phyloP scores from a whole-genome alignment of 2,888 invertebrate species.

The Lumbricus terrestris region DNA sequence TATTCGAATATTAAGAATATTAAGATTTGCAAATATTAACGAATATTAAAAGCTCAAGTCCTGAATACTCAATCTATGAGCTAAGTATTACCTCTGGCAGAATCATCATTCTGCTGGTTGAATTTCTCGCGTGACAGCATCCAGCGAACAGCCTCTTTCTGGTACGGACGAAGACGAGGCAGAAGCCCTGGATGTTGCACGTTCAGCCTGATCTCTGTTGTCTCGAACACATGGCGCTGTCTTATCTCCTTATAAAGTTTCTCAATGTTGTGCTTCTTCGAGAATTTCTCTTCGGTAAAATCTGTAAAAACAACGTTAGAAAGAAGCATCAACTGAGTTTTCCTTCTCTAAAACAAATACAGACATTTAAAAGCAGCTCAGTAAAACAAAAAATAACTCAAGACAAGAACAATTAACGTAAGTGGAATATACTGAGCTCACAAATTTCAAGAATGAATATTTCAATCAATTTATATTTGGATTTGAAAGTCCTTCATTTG shows the following conservation, averaged over 20 bases:
- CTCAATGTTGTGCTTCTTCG: conserved; percentile 41
- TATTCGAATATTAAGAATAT: too few relatives aligned
- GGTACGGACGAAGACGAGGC: conserved; percentile 69
- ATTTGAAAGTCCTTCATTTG: too few relatives aligned
- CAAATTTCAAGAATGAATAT: too few relatives aligned
- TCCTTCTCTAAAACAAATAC: not conserved
- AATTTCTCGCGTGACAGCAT: conserved; percentile 66
- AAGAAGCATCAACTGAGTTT: not conserved
- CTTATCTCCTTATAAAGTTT: conserved; percentile 51
- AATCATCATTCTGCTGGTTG: not conserved
- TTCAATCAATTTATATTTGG: too few relatives aligned
- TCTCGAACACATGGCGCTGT: conserved; percentile 40
- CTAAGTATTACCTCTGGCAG: not conserved
- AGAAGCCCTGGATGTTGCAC: conserved; percentile 58
- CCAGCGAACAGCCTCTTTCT: conserved; percentile 70
- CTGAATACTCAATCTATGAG: too few relatives aligned
- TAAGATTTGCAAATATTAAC: too few relatives aligned
- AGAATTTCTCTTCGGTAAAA: not conserved
- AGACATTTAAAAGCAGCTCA: not conserved
- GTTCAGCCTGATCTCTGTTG: conserved; percentile 31
- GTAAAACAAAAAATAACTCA: too few relatives aligned
- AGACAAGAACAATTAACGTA: too few relatives aligned
- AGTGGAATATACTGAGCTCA: too few relatives aligned
- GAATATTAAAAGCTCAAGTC: too few relatives aligned
- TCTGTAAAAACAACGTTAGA: conserved; percentile 10